These are phyloP conservation scores for Zele albiditarsus DNA, from an alignment of 2,888 invertebrate species.

Conservation along the genomic window DNA sequence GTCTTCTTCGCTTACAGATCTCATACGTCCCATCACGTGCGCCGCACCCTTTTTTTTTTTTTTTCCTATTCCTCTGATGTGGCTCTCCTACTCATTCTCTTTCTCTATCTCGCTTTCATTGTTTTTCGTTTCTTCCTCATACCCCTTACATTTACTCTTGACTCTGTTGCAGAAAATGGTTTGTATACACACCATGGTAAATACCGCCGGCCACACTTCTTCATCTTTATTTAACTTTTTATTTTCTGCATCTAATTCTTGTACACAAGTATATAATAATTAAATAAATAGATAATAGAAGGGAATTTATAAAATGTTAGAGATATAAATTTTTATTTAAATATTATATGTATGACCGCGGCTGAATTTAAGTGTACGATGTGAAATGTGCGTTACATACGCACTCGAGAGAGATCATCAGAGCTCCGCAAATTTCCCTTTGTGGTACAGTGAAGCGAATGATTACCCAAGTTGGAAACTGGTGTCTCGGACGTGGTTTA, in stretches of 20 bases:
- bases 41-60: conserved; percentile 65
- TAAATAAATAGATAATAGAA: background rate
- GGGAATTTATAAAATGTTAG: too few relatives aligned
- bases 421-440: conserved; percentile 62
- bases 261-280: background rate
- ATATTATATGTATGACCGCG: too few relatives aligned
- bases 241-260: background rate
- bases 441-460: conserved; percentile 69
- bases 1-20: conserved; percentile 70
- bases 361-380: too few relatives aligned
- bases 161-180: background rate
- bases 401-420: conserved; percentile 55
- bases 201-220: background rate
- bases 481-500: conserved; percentile 63
- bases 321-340: too few relatives aligned
- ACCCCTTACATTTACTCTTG: background rate
- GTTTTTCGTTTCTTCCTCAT: background rate
- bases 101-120: background rate
- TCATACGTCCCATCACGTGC: conserved; percentile 68
- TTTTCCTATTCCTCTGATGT: conserved; percentile 50
- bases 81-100: conserved; percentile 47
- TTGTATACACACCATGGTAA: background rate
- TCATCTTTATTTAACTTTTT: too few relatives aligned
- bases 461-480: conserved; percentile 70
- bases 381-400: conserved; percentile 54